These are phyloP conservation scores for Pegoplata infirma DNA, from an alignment of 2,888 invertebrate genomes.

Conservation along the genomic window DNA sequence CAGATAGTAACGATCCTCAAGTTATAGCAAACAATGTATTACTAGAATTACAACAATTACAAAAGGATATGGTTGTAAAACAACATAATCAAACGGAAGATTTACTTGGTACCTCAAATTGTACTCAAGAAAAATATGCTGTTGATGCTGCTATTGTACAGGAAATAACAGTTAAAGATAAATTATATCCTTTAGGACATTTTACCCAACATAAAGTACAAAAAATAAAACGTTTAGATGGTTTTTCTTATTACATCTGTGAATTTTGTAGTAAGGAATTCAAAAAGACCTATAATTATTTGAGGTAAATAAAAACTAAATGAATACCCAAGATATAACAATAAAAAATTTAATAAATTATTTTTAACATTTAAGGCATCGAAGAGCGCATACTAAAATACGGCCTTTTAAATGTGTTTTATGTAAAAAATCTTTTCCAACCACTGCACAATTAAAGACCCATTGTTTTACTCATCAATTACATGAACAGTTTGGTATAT, in stretches of 20 bases:
- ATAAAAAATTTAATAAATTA: not conserved
- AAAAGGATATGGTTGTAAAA: slow-evolving; percentile 63
- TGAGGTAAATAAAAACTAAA: slow-evolving; percentile 65
- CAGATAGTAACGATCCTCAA: slow-evolving; percentile 61
- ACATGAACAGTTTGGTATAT: slow-evolving; percentile 25
- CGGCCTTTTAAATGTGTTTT: slow-evolving; percentile 68
- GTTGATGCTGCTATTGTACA: slow-evolving; percentile 6
- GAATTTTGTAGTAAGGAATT: slow-evolving; percentile 70
- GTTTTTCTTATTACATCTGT: slow-evolving; percentile 66
- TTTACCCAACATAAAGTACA: slow-evolving; percentile 59
- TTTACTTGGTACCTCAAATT: not conserved
- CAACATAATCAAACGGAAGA: not conserved
- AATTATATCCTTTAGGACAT: slow-evolving; percentile 61
- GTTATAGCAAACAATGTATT: slow-evolving; percentile 64
- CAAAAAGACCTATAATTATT: slow-evolving; percentile 67
- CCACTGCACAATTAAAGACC: slow-evolving; percentile 64
- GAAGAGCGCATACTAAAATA: slow-evolving; percentile 66
- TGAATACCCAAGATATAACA: not conserved
- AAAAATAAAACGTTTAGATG: slow-evolving; percentile 54
- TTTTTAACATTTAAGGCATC: slow-evolving; percentile 67
- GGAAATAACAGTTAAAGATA: slow-evolving; percentile 58
- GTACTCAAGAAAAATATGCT: not conserved
- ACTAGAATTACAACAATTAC: slow-evolving; percentile 66
- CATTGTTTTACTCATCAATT: slow-evolving; percentile 63
- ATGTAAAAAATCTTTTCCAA: slow-evolving; percentile 67